phyloP scores from a whole-genome alignment of 1,140 invertebrate species.

The Megalopta genalis region DNA sequence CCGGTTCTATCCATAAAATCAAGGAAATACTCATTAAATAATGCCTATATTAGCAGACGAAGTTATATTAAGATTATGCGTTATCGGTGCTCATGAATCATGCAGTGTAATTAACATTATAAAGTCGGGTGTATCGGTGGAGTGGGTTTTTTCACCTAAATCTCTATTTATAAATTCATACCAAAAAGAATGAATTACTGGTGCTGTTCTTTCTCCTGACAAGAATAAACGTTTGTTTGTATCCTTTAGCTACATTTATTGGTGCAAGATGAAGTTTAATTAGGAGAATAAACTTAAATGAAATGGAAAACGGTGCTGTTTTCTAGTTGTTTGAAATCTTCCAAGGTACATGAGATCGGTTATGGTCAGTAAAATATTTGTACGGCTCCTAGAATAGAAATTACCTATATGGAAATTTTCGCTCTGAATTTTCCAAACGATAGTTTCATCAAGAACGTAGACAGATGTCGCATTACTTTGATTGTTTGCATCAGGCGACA shows the following conservation, averaged over 20 bases:
- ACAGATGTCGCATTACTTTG: neutral
- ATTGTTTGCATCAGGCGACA: neutral
- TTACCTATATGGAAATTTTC: neutral
- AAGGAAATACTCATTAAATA: slow-evolving; percentile 9
- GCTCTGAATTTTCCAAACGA: neutral
- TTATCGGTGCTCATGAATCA: slow-evolving; percentile 20
- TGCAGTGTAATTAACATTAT: neutral
- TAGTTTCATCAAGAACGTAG: too few species aligned
- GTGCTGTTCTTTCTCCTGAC: neutral
- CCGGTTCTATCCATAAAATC: neutral
- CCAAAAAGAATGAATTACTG: neutral
- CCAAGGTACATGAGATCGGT: neutral
- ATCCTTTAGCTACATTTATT: neutral
- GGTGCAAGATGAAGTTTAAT: neutral
- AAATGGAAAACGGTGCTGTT: neutral
- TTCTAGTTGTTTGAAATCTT: neutral
- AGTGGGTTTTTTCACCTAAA: slow-evolving; percentile 16
- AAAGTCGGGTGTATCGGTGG: neutral
- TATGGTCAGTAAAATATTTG: neutral
- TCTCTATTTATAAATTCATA: slow-evolving; percentile 5
- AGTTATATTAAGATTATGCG: slow-evolving; percentile 21
- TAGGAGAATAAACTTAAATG: neutral
- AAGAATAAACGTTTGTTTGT: too few species aligned
- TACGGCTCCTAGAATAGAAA: slow-evolving; percentile 1
- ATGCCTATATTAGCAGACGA: slow-evolving; percentile 4